phyloP scores from a whole-genome alignment of 2,888 invertebrate genomes.

The Cantharis lateralis region DNA sequence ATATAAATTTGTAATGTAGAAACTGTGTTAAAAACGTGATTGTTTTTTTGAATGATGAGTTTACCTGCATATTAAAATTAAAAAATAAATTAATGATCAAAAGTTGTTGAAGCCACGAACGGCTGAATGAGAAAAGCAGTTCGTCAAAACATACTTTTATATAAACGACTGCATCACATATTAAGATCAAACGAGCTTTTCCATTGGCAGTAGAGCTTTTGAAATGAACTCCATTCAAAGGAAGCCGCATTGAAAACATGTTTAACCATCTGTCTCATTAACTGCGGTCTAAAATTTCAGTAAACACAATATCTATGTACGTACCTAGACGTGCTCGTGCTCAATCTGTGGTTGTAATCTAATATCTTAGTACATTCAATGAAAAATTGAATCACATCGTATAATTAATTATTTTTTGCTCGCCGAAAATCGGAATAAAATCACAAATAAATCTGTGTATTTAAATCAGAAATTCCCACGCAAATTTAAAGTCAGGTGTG shows the following conservation, averaged over 20 bases:
- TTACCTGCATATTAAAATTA: constrained; percentile 18
- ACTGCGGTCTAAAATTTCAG: constrained; percentile 48
- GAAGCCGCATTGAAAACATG: constrained; percentile 49
- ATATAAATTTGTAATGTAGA: too few relatives aligned
- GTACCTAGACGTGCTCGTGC: constrained; percentile 18
- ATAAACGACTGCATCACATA: constrained; percentile 50
- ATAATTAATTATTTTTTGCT: not conserved
- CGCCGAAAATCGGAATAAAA: not conserved
- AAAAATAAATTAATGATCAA: constrained; percentile 32
- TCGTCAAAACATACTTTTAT: constrained; percentile 43
- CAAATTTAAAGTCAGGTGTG: constrained; percentile 23
- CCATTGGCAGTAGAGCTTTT: constrained; percentile 47
- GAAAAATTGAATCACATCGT: not conserved
- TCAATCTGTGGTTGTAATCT: constrained; percentile 16
- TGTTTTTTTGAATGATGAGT: not conserved
- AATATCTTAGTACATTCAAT: constrained; percentile 11
- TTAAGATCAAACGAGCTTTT: constrained; percentile 56
- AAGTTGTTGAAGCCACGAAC: constrained; percentile 35
- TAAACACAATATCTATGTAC: constrained; percentile 45
- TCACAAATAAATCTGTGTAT: not conserved
- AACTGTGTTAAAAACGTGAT: too few relatives aligned
- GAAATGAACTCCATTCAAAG: constrained; percentile 49
- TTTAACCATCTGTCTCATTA: constrained; percentile 48
- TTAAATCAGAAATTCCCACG: constrained; percentile 15
- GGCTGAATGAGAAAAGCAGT: constrained; percentile 45